Conservation (phyloP, 1,140 invertebrate species). For the Drosophila arizonae region DNA sequence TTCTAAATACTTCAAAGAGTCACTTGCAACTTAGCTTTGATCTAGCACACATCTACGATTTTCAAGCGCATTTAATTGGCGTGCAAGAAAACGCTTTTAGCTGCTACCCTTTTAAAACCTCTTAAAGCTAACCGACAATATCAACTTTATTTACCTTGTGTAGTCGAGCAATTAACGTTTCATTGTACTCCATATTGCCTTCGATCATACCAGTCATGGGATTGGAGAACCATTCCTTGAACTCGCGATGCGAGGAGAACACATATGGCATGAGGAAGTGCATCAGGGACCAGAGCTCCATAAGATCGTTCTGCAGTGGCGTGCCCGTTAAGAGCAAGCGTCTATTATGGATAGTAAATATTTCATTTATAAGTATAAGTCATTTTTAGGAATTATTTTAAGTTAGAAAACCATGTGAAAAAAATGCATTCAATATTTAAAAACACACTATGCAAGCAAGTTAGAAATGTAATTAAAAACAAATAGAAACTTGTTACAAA, state of each 20-base stretch:
- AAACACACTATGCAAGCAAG: not conserved
- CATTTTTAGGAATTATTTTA: not conserved
- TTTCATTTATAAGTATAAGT: not conserved
- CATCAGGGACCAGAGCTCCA: conserved; percentile 99
- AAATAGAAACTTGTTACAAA: conserved; percentile 51
- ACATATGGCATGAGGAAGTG: conserved; percentile 99
- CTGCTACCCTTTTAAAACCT: conserved; percentile 9
- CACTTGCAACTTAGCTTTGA: conserved; percentile 48
- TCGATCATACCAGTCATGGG: conserved; percentile 99
- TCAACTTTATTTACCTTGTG: conserved; percentile 89
- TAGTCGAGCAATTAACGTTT: conserved; percentile 95
- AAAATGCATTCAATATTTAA: not conserved
- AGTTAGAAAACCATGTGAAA: not conserved
- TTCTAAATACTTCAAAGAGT: conserved; percentile 14
- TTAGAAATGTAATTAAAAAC: not conserved
- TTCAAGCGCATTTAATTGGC: conserved; percentile 50
- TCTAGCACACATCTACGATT: conserved; percentile 56
- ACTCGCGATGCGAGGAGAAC: conserved; percentile 98
- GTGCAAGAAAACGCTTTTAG: conserved; percentile 75
- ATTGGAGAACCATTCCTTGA: conserved; percentile 99
- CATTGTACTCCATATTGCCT: conserved; percentile 97
- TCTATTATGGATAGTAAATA: conserved; percentile 83
- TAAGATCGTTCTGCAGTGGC: conserved; percentile 98
- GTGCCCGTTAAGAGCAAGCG: conserved; percentile 98
- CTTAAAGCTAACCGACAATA: rapidly evolving